Evolutionary conservation across 53 echinoderm and acorn worm genomes (phyloP).

Genomic region (Astropecten irregularis): DNA sequence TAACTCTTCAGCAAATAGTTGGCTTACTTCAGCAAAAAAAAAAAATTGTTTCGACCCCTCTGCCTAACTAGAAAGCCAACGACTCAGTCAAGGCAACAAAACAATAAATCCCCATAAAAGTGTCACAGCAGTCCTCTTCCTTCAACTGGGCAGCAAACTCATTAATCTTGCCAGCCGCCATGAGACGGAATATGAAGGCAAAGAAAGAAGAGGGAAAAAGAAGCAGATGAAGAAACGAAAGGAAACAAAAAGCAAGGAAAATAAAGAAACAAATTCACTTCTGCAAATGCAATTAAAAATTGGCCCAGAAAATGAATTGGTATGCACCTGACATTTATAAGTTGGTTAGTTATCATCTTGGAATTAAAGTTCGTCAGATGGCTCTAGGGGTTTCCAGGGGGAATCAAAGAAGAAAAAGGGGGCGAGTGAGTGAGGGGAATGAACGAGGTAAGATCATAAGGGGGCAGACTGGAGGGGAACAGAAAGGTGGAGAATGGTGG

Average conservation of each 20-base stretch:
- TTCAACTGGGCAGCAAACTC: conserved; percentile 14
- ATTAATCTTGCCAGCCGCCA: conserved; percentile 41
- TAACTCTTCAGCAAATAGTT: conserved; percentile 19
- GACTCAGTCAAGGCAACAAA: conserved; percentile 17
- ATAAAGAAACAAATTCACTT: conserved; percentile 3
- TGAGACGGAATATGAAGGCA: neutral
- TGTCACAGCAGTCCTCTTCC: conserved; percentile 40
- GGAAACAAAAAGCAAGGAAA: neutral
- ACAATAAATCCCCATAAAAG: conserved; percentile 57
- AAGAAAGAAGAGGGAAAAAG: neutral
- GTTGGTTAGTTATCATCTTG: conserved; percentile 51
- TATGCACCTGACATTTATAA: conserved; percentile 57
- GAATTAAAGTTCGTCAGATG: conserved; percentile 33
- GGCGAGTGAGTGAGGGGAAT: too few relatives aligned
- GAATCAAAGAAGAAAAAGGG: neutral
- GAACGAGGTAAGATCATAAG: neutral
- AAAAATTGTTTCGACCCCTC: too few relatives aligned
- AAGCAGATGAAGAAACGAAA: too few relatives aligned
- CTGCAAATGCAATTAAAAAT: conserved; percentile 57
- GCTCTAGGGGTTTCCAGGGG: conserved; percentile 17
- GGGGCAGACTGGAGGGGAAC: neutral
- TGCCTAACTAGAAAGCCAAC: conserved; percentile 18
- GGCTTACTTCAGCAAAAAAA: conserved; percentile 48
- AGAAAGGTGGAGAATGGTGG: neutral
- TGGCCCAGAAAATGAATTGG: conserved; percentile 48